Conservation (phyloP, 2,888 invertebrate genomes). For the Muscina levida region DNA sequence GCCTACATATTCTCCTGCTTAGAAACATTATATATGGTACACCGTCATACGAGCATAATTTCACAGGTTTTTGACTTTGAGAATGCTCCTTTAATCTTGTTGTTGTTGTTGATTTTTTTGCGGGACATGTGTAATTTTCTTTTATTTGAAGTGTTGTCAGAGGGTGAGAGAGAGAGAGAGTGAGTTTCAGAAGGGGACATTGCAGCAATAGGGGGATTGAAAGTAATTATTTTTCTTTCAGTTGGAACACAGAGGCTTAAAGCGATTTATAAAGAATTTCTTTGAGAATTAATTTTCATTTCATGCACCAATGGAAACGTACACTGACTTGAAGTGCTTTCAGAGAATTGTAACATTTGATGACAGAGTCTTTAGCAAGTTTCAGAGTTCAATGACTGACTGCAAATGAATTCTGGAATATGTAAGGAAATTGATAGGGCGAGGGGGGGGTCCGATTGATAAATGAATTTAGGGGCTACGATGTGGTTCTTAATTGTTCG, state of each 20-base stretch:
- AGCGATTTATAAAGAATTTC: neutral
- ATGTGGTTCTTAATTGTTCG: no score
- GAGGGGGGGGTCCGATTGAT: no score
- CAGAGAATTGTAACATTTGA: no score
- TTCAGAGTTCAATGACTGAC: neutral
- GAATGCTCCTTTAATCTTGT: neutral
- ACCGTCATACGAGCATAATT: no score
- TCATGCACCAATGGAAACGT: neutral
- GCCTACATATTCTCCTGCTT: no score
- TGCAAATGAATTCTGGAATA: slow-evolving; percentile 18
- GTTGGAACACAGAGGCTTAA: slow-evolving; percentile 44
- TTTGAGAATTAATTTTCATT: neutral
- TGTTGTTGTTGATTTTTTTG: neutral
- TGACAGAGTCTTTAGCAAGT: no score
- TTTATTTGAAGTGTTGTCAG: neutral
- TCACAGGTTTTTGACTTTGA: neutral
- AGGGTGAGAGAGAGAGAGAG: neutral
- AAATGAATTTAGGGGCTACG: no score
- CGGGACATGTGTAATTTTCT: neutral
- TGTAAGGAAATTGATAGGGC: neutral
- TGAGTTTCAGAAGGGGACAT: neutral
- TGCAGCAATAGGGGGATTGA: neutral
- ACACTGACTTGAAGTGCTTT: no score
- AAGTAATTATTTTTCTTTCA: slow-evolving; percentile 46
- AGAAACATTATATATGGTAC: no score